Conservation (phyloP, 2,888 invertebrate species). For the Oxyteleia sp. region DNA sequence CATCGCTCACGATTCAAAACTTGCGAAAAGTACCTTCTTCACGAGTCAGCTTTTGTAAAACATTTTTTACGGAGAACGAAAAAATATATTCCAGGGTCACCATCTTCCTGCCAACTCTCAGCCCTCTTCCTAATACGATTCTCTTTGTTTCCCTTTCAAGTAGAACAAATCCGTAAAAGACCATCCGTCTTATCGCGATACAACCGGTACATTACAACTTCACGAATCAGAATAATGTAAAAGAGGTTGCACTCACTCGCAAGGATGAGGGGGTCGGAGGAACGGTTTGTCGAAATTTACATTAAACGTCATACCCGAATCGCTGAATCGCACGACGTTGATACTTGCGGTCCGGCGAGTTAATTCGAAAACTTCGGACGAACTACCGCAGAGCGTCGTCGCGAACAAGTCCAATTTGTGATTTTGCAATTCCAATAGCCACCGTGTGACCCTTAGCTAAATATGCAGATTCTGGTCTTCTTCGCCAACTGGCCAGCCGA, state of each 20-base stretch:
- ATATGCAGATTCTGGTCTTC: conserved; percentile 84
- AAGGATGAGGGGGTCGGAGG: too few species aligned
- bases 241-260: conserved; percentile 25
- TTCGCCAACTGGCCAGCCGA: conserved; percentile 58
- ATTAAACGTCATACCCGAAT: conserved; percentile 76
- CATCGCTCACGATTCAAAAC: too few species aligned
- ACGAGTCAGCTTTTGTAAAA: too few species aligned
- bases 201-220: conserved; percentile 43
- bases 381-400: conserved; percentile 73
- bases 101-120: conserved; percentile 26
- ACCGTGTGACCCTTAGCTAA: conserved; percentile 85
- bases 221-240: conserved; percentile 56
- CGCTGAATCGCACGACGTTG: conserved; percentile 59
- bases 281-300: conserved; percentile 75
- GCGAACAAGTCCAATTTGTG: conserved; percentile 87
- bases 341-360: conserved; percentile 74
- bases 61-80: conserved; percentile 15
- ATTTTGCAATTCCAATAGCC: conserved; percentile 88
- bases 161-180: conserved; percentile 57
- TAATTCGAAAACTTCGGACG: conserved; percentile 82
- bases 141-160: conserved; percentile 54
- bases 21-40: too few species aligned
- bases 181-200: conserved; percentile 45
- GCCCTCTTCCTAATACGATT: conserved; percentile 28
- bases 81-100: conserved; percentile 52